Percentiles rank a stretch among this genome's conserved stretches.
These are phyloP conservation scores for Pangasius macronema DNA, from an alignment of 2,797 vertebrate species.

Conservation along the genomic window DNA sequence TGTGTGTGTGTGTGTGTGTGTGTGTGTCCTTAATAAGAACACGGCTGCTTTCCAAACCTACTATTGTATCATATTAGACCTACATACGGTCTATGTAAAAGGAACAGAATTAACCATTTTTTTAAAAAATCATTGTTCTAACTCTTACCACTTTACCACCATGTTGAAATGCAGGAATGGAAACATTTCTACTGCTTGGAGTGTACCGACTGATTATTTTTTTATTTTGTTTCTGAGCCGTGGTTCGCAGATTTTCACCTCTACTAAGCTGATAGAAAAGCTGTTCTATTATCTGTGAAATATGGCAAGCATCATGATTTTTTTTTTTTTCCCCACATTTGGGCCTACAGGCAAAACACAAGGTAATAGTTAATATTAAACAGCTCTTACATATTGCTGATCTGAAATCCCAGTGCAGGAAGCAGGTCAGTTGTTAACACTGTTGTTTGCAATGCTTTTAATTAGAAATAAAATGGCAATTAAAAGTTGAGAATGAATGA, in stretches of 20 bases:
- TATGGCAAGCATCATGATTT: background rate
- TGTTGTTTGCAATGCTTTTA: constrained; percentile 26
- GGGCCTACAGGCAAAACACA: background rate
- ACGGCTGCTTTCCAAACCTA: background rate
- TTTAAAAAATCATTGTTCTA: background rate
- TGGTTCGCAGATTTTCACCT: background rate
- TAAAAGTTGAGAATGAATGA: constrained; percentile 36
- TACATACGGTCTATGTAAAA: background rate
- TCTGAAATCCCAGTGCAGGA: constrained; percentile 19
- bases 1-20: background rate
- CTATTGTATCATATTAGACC: background rate
- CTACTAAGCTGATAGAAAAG: background rate
- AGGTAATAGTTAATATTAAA: background rate
- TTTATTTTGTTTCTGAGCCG: background rate
- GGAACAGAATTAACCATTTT: background rate
- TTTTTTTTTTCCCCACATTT: background rate
- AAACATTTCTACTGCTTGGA: background rate
- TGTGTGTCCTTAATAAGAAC: background rate
- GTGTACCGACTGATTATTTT: background rate
- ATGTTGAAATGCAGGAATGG: background rate
- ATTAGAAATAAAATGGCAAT: constrained; percentile 27
- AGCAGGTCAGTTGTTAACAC: constrained; percentile 21
- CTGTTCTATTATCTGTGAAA: constrained; percentile 1
- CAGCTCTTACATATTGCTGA: constrained; percentile 33
- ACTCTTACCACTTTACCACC: background rate